Conservation (phyloP, 2,797 vertebrate genomes). For the Coregonus sp. region DNA sequence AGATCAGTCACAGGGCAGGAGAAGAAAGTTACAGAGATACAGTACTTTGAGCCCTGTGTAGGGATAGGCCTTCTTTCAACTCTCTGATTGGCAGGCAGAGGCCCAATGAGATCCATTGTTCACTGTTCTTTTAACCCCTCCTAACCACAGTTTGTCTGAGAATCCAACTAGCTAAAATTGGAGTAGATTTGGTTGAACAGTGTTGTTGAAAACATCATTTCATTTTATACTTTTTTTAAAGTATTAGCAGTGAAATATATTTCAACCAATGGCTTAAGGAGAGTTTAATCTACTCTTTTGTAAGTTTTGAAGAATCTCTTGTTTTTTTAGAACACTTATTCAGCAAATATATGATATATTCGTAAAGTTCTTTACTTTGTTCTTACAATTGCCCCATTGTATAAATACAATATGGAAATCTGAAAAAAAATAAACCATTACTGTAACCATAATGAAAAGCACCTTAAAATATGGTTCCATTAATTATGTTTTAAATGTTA, state of each 20-base stretch:
- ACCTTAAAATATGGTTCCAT: conserved; percentile 61
- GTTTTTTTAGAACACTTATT: conserved; percentile 47
- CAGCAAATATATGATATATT: conserved; percentile 52
- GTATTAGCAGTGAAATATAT: conserved; percentile 13
- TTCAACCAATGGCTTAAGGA: conserved; percentile 21
- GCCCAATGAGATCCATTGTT: neutral
- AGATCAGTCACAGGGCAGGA: conserved; percentile 35
- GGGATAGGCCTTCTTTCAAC: neutral
- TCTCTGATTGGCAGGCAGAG: conserved; percentile 3
- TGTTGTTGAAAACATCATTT: neutral
- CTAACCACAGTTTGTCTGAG: conserved; percentile 22
- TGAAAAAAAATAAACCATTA: conserved; percentile 53
- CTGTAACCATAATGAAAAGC: conserved; percentile 56
- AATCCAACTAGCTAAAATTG: conserved; percentile 21
- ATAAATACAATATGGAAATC: conserved; percentile 64
- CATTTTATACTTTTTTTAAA: conserved; percentile 9
- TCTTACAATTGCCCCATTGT: conserved; percentile 47
- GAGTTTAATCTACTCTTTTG: conserved; percentile 32
- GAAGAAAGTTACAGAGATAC: conserved; percentile 47
- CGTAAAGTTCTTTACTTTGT: conserved; percentile 46
- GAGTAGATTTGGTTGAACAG: conserved; percentile 1
- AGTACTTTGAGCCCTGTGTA: conserved; percentile 17
- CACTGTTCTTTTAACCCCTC: conserved; percentile 27
- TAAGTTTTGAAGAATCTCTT: conserved; percentile 50
- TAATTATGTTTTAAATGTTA: conserved; percentile 71